Base-by-base conservation (phyloP, 2,797 vertebrate species). In the Hoplostethus mediterraneus region DNA sequence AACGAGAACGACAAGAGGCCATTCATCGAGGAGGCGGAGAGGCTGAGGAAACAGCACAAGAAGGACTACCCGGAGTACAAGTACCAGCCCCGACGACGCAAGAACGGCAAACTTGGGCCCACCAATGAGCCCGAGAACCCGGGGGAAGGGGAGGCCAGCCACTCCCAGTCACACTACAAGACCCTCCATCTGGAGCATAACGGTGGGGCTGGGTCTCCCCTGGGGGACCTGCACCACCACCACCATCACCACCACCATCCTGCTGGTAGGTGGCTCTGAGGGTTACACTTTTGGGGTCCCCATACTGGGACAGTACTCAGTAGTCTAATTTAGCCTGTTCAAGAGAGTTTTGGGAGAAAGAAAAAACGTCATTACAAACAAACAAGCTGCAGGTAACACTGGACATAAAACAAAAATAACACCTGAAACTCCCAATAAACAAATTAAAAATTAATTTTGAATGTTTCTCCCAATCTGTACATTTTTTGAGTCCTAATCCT, bases 1-100 rank as follows among this genome's bases (percentile, higher is more conserved):
- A 99, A 98, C 0, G 98, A 99, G 81, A 96, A 93, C 0, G 98
- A 99, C 94, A 99, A 99, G 93, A 94, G 97, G 58, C 98, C 98
- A 85, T 99, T 99, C 88, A 98, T 99, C 0, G 98, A 99, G 88
- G 98, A 99, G 91, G 98, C 98, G 0, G 98, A 99, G 92, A 87
- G 98, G 74, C 94, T 99, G 90, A 94, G 98, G 74, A 98, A 99
- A 91, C 98, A 99, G 91, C 98, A 99, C 90, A 99, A 99, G 93
- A 99, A 99, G 82, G 98, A 99, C 92, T 97, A 99, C 64, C 98
- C 98, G 0, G 98, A 99, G 80, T 99, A 99, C 93, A 99, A 99
- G 90, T 99, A 99, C 90, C 98, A 99, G 90, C 98, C 98, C 1
- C 96, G 98, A 48, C 91, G 98, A 70, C 95, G 98, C 89, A 99